Evolutionary conservation across 2,888 invertebrate genomes (phyloP).

Genomic region (Perizoma flavofasciatum): DNA sequence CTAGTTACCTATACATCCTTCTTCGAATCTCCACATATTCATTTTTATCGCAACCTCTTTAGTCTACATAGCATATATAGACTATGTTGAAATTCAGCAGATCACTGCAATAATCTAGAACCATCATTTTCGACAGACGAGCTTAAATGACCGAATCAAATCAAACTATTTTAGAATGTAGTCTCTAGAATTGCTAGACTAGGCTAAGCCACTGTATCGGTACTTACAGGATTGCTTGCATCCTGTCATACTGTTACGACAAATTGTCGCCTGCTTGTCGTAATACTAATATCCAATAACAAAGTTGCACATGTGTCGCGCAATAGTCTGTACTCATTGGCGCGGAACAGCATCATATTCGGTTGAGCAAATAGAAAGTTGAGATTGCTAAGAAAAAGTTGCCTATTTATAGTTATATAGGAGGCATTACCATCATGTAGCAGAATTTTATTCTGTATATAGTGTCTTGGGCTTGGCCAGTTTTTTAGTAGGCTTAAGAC

Average conservation of each 20-base stretch:
- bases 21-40: no score
- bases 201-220: slow-evolving; percentile 20
- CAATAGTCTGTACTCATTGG: slow-evolving; percentile 15
- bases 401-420: slow-evolving; percentile 8
- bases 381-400: slow-evolving; percentile 2
- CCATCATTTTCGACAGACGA: background rate
- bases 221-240: slow-evolving; percentile 14
- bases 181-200: slow-evolving; percentile 12
- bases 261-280: slow-evolving; percentile 17
- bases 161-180: background rate
- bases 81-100: background rate
- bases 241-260: slow-evolving; percentile 26
- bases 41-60: no score
- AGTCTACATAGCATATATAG: no score
- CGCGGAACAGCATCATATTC: slow-evolving; percentile 28
- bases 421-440: slow-evolving; percentile 2
- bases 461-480: no score
- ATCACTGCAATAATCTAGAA: background rate
- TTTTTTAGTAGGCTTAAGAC: no score
- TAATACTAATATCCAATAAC: slow-evolving; percentile 31
- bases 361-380: slow-evolving; percentile 31
- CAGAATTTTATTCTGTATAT: slow-evolving; percentile 2
- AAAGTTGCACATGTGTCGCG: slow-evolving; percentile 30
- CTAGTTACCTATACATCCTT: no score
- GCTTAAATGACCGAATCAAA: background rate